These are phyloP conservation scores for Leptinotarsa texana DNA, from an alignment of 1,140 invertebrate species.

Conservation along the genomic window DNA sequence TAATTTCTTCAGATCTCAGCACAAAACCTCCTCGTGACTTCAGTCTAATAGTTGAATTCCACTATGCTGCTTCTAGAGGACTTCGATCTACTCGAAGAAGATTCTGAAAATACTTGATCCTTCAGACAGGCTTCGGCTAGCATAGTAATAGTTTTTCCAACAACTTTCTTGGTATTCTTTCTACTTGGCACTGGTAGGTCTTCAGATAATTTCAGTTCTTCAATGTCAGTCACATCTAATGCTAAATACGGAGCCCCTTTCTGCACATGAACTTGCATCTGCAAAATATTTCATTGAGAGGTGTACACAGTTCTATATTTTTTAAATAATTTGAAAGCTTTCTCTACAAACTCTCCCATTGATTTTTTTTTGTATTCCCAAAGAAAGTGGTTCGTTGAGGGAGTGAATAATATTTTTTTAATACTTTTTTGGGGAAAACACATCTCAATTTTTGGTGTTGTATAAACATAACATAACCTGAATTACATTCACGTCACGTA, in stretches of 20 bases:
- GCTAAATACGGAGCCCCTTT: slow-evolving; percentile 58
- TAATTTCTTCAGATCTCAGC: no score
- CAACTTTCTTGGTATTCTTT: slow-evolving; percentile 41
- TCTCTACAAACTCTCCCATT: no score
- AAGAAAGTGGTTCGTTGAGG: no score
- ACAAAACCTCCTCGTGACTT: not conserved
- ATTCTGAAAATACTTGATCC: slow-evolving; percentile 45
- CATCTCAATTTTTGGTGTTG: no score
- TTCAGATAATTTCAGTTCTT: slow-evolving; percentile 44
- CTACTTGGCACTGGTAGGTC: slow-evolving; percentile 42
- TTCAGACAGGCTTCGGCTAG: slow-evolving; percentile 40
- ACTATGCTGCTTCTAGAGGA: slow-evolving; percentile 49
- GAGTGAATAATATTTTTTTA: no score
- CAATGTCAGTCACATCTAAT: slow-evolving; percentile 51
- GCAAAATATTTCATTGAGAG: not conserved
- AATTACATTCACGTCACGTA: no score
- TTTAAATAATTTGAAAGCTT: no score
- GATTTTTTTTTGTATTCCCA: no score
- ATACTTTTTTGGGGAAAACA: no score
- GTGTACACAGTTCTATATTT: no score
- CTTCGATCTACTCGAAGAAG: slow-evolving; percentile 41
- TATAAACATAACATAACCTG: no score
- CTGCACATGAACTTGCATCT: slow-evolving; percentile 55
- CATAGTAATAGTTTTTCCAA: slow-evolving; percentile 44
- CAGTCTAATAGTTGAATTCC: slow-evolving; percentile 36